Base-by-base conservation (phyloP, 2,797 vertebrate species). In the Thunnus albacares region DNA sequence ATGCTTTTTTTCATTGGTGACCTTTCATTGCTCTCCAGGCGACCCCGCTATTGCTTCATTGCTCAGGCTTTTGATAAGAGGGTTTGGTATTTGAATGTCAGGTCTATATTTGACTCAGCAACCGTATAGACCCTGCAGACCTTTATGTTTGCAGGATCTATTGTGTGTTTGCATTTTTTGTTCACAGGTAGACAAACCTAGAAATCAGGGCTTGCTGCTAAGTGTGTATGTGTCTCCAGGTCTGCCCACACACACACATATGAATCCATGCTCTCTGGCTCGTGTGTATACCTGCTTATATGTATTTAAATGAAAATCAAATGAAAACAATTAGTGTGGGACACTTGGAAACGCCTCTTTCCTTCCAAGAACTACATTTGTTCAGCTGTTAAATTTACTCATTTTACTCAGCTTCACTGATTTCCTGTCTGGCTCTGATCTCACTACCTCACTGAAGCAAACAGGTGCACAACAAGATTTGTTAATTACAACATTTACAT, bases 11-110 rank as follows among this genome's bases (percentile, higher is more conserved):
- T n/a, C 28, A 8, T 74, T 12, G 0, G 5, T 78, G 84, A 77
- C 76, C 76, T 86, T 80, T 82, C 6, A 3, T 24, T 58, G 14
- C 75, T 66, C 74, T 61, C 22, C 65, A 38, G 68, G 53, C 28
- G 0, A 7, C 41, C 57, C 12, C 3, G 1, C 45, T 3, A 1
- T 38, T 53, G n/a, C 55, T 72, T 28, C 41, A 41, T 6, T 24
- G 15, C 14, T 51, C 71, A 13, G 30, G 2, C 35, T 17, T 57
- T 57, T 49, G 18, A 62, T 45, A 56, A 14, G 7, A 73, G 58
- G 22, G 60, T 38, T 68, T 65, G 49, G 80, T 83, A 56, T 81
- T 72, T 61, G 78, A 80, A 84, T 77, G 73, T 59, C 38, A 72
- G 59, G 22, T 64, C 45, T 64, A 14, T 70, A 51, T 73, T 74